Conservation (phyloP, 2,888 invertebrate genomes). For the Lepidochrysops patricia region DNA sequence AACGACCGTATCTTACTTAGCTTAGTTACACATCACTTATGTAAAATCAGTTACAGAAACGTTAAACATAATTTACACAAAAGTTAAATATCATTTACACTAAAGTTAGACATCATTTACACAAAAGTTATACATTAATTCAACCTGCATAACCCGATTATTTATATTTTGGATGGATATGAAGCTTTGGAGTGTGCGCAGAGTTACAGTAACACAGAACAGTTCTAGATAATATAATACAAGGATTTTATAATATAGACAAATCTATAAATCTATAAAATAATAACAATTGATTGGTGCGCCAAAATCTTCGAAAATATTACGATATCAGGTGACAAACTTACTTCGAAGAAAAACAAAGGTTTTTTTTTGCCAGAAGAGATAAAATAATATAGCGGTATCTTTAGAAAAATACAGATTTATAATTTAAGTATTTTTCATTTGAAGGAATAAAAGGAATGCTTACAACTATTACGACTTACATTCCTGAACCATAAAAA, state of each 20-base stretch:
- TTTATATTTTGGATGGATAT: conserved; percentile 6
- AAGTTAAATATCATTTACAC: too few species aligned
- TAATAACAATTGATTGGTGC: background rate
- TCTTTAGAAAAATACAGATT: background rate
- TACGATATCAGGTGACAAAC: background rate
- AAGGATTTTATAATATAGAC: background rate
- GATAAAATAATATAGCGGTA: too few species aligned
- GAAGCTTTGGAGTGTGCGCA: background rate
- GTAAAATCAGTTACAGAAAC: too few species aligned
- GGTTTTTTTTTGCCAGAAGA: too few species aligned
- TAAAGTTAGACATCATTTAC: too few species aligned
- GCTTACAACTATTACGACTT: background rate
- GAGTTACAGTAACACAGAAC: background rate
- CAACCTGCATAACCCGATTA: background rate
- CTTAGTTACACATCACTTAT: background rate
- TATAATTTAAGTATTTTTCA: too few species aligned
- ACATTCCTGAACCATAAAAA: background rate
- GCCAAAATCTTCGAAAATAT: background rate
- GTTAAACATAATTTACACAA: too few species aligned
- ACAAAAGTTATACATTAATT: background rate
- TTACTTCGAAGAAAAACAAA: too few species aligned
- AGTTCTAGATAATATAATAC: background rate
- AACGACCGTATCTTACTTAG: background rate
- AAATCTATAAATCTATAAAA: background rate
- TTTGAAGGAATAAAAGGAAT: background rate